Conservation (phyloP, 2,797 vertebrate species). For the Triplophysa yarkandensis region DNA sequence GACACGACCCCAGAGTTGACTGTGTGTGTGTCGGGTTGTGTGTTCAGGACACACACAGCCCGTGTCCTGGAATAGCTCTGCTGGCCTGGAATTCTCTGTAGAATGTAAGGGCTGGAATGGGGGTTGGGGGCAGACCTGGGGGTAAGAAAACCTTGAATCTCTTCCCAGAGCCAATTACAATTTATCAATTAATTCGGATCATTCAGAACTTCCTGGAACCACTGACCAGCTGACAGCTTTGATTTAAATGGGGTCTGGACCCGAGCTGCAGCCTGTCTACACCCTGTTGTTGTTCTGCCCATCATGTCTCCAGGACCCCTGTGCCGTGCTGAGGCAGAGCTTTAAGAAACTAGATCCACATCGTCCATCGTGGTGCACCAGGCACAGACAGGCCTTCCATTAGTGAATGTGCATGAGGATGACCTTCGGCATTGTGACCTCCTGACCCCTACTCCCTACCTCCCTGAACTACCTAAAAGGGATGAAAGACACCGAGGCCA, state of each 20-base stretch:
- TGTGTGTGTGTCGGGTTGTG: slow-evolving; percentile 42
- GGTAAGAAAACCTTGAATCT: slow-evolving; percentile 60
- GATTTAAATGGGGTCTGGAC: slow-evolving; percentile 52
- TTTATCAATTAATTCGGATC: slow-evolving; percentile 66
- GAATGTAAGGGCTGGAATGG: slow-evolving; percentile 63
- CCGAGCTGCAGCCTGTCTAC: slow-evolving; percentile 65
- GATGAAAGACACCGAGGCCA: slow-evolving; percentile 57
- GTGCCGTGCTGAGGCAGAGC: slow-evolving; percentile 33
- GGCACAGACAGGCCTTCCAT: slow-evolving; percentile 71
- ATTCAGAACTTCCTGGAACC: slow-evolving; percentile 64
- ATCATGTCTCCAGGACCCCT: slow-evolving; percentile 56
- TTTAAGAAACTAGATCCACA: slow-evolving; percentile 74
- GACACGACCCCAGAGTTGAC: slow-evolving; percentile 34
- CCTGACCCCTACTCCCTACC: slow-evolving; percentile 28
- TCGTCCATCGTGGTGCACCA: slow-evolving; percentile 69
- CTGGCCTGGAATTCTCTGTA: slow-evolving; percentile 72
- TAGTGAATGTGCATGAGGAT: slow-evolving; percentile 67
- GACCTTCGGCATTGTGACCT: slow-evolving; percentile 70
- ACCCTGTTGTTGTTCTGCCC: slow-evolving; percentile 69
- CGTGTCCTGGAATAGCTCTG: slow-evolving; percentile 77
- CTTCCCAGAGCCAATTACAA: slow-evolving; percentile 53
- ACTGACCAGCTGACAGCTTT: slow-evolving; percentile 66
- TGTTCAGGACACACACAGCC: slow-evolving; percentile 50
- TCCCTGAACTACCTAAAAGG: slow-evolving; percentile 65
- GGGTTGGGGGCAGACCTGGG: slow-evolving; percentile 42